These are phyloP conservation scores for Elmis aenea DNA, from an alignment of 2,888 invertebrate genomes.

Conservation along the genomic window DNA sequence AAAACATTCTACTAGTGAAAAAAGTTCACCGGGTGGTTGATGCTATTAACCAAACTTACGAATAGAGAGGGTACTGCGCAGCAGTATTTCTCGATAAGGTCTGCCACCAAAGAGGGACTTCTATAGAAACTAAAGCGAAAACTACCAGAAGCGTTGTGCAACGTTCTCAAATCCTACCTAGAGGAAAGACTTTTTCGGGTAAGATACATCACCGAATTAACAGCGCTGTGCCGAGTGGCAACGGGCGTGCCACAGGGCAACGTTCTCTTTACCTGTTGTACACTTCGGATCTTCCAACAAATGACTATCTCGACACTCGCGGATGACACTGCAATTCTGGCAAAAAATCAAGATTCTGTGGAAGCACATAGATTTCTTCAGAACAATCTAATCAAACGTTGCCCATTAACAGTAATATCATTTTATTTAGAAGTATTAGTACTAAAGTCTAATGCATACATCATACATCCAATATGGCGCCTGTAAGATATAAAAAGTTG, in stretches of 20 bases:
- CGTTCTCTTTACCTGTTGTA: constrained; percentile 6
- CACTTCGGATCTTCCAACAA: constrained; percentile 21
- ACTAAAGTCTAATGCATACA: too few species aligned
- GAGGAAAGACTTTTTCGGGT: constrained; percentile 1
- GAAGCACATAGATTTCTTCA: constrained; percentile 22
- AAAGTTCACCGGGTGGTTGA: constrained; percentile 1
- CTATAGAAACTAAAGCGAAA: too few species aligned
- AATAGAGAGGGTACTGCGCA: background rate
- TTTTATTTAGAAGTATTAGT: too few species aligned
- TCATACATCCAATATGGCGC: too few species aligned
- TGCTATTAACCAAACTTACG: constrained; percentile 1
- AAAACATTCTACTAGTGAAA: constrained; percentile 3
- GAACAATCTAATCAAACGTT: too few species aligned
- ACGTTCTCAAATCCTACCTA: constrained; percentile 2
- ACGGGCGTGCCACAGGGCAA: background rate
- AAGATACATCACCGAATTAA: constrained; percentile 1
- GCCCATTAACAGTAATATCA: too few species aligned
- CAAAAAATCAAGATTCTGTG: constrained; percentile 10
- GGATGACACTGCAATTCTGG: constrained; percentile 10
- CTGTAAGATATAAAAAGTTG: too few species aligned
- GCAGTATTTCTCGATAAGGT: background rate
- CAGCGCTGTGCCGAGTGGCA: background rate
- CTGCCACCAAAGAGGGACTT: too few species aligned
- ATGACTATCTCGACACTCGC: constrained; percentile 16
- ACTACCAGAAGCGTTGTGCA: too few species aligned